Base-by-base conservation (phyloP, 2,113 vertebrate species). In the Neogobius melanostomus region DNA sequence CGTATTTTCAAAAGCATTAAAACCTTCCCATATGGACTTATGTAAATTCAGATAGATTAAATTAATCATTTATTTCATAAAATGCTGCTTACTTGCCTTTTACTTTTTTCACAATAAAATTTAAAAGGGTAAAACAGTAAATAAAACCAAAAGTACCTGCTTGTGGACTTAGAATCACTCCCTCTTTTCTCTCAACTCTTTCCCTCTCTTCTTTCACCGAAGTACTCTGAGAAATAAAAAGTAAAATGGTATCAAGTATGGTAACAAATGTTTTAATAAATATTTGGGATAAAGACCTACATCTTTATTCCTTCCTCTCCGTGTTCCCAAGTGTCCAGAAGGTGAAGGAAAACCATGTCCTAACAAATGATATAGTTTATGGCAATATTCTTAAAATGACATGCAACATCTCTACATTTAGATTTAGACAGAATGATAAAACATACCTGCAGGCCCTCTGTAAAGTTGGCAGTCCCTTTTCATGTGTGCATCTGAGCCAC, bases 401-500 rank as follows among this genome's bases (percentile, higher is more conserved):
- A 36, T 36, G 28, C 46, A 47, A 47, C 46, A 47, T 11, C 2
- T 8, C 46, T 47, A 47, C 46, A 47, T 11, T 36, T 36, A 28
- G 28, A 28, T 28, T 28, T 28, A 36, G 28, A 36, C 28, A 36
- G 28, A 36, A 36, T 36, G 3, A 36, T 4, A 36, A 0, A 36
- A 36, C 28, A 15, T 1, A 96, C 96, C 95, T 94, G 92, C 69
- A 83, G 90, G 74, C 83, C 90, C 93, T 93, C 93, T 95, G 81
- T 95, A 93, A 11, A 93, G 93, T 8, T 92, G 93, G 60, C 96
- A 98, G 79, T 98, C 96, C 82, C 93, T 97, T 91, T 95, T 98
- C 77, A 98, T 94, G 84, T 98, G 97, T 64, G 94, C 81, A 82
- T 90, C 94, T 76, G 93, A 93, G 71, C 96, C 95, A 91, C 96